phyloP scores from a whole-genome alignment of 1,140 invertebrate species.

The Ceratitis capitata region DNA sequence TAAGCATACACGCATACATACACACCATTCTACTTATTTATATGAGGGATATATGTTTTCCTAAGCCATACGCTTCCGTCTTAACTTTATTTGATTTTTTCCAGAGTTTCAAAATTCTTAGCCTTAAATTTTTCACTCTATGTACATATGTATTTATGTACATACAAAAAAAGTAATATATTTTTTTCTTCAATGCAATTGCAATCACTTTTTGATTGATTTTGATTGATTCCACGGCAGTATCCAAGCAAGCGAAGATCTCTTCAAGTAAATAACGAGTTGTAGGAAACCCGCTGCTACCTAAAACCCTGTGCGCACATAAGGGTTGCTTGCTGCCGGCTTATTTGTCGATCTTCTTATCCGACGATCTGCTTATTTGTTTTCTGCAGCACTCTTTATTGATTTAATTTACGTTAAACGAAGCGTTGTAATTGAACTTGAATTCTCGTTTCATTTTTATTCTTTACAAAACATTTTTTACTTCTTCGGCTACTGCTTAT shows the following conservation, averaged over 20 bases:
- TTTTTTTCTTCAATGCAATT: not conserved
- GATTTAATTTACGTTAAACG: constrained; percentile 14
- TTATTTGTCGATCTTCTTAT: too few species aligned
- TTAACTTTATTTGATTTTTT: not conserved
- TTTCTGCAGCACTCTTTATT: not conserved
- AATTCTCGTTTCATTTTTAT: not conserved
- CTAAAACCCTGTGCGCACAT: not conserved
- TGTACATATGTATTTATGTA: too few species aligned
- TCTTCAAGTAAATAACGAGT: not conserved
- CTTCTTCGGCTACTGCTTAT: not conserved
- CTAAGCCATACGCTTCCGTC: not conserved
- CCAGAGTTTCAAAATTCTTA: not conserved
- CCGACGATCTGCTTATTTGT: not conserved
- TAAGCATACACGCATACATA: not conserved
- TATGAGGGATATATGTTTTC: not conserved
- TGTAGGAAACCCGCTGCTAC: not conserved
- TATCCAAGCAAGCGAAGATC: not conserved
- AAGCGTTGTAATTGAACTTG: not conserved
- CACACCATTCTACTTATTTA: not conserved
- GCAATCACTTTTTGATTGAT: constrained; percentile 4
- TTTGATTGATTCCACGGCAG: not conserved
- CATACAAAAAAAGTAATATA: too few species aligned
- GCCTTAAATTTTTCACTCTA: not conserved
- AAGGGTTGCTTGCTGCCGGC: not conserved
- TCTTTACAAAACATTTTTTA: not conserved